Base-by-base conservation (phyloP, 2,797 vertebrate species). In the Buphagus erythrorhynchus region DNA sequence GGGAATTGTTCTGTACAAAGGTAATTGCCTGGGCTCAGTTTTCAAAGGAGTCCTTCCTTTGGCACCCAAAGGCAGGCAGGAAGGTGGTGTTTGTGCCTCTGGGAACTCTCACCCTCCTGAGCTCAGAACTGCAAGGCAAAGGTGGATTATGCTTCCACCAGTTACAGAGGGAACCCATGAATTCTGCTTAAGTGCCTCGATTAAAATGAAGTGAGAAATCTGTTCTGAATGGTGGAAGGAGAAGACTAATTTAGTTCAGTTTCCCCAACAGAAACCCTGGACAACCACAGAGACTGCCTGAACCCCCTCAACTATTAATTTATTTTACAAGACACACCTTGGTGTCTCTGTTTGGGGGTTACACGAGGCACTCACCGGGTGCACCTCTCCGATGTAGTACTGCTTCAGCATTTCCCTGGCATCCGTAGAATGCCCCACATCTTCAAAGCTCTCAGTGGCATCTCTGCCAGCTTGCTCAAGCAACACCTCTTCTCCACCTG, bases 401-500 rank as follows among this genome's bases (percentile, higher is more conserved):
- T 99, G 98, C 94, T 98, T 97, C 3, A 99, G 99, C 99, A 99
- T 99, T 68, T 99, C 99, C 93, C 99, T 98, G 95, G 99, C 99
- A 52, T 99, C 99, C 25, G 89, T 97, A 62, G 99, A 99, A 95
- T 99, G 99, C 24, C 99, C 99, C 7, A 99, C 99, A 63, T 99
- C 99, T 92, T 99, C 99, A 43, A 99, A 99, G 95, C 99, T 99
- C 97, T 99, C 99, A 1, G 99, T 99, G 65, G 99, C 99, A 66
- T 99, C 99, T 14, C 95, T 75, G 28, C 99, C 99, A 4, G 98
- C 99, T 97, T 99, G 99, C 86, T 99, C 99, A 26, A 99, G 96
- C 95, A 99, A 94, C 94, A 99, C 99, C 92, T 99, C 99, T 95
- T 99, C 99, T 73, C 99, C 99, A 17, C 99, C 99, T 3, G 99